Evolutionary conservation across 2,888 invertebrate species (phyloP), one percentile per base, ranked within the genome.

Genomic region (Dimorphilus gyrociliatus): DNA sequence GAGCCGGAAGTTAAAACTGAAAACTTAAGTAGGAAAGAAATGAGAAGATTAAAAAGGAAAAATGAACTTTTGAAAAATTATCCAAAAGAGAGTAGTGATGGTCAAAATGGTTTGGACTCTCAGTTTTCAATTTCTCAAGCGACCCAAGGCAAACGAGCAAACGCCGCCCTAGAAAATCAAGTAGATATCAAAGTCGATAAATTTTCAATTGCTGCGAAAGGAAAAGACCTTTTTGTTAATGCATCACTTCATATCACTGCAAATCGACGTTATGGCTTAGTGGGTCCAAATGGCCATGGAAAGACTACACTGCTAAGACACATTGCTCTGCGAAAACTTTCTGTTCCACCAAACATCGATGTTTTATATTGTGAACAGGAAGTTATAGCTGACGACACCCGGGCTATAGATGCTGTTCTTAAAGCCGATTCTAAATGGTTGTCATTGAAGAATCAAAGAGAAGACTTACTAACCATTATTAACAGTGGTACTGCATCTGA

Each of bases 221-320:
- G 97, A 33, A 86, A 97, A 50, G 86, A 92, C 55, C 69, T 97
- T 26, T 94, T 99, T 61, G 79, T 86, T 19, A 94, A 97, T 62
- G 92, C 97, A 0, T 82, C 76, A 59, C 66, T 99, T 19, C 67
- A 84, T 30, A 90, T 99, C 45, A 88, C 92, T 0, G 74, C 79
- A 50, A 86, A 90, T 0, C 72, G 94, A 26, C 74, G 86, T 47
- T 99, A 99, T 63, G 97, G 97, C 50, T 69, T 97, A 4, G 94
- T 99, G 2, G 97, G 97, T 16, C 97, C 97, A 1, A 97, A 97
- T 62, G 97, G 85, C 75, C 90, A 97, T 67, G 97, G 97, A 10
- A 97, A 99, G 68, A 97, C 97, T 0, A 99, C 97, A 0, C 63
- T 97, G 16, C 65, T 97, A 32, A 73, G 88, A 34, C 97, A 99